Conservation (phyloP, 2,113 vertebrate species). For the Ictalurus furcatus region DNA sequence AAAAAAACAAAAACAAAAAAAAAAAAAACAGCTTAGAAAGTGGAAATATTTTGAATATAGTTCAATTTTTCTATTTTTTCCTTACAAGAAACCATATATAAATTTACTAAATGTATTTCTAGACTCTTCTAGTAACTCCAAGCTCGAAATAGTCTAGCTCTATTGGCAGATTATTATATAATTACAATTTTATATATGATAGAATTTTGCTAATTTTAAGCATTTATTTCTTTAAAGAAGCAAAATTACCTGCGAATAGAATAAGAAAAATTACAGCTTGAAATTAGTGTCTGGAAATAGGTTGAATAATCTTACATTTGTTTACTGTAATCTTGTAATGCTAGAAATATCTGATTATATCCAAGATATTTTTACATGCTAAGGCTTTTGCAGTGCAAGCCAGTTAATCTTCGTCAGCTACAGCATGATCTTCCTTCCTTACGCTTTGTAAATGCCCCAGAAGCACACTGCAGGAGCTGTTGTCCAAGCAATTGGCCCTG, state of each 20-base stretch:
- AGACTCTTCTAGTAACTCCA: not conserved
- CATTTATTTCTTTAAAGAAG: not conserved
- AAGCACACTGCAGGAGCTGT: not conserved
- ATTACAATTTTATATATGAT: too few species aligned
- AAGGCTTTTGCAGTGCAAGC: not conserved
- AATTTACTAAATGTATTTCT: not conserved
- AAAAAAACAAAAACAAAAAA: not conserved
- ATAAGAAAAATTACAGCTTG: not conserved
- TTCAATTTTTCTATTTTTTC: not conserved
- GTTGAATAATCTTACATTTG: not conserved
- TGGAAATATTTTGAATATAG: not conserved
- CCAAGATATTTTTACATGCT: too few species aligned
- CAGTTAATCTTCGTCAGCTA: not conserved
- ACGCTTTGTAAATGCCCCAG: not conserved
- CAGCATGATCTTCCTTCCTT: not conserved
- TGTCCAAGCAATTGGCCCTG: not conserved
- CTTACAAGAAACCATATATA: not conserved
- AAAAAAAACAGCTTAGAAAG: not conserved
- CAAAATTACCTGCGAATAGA: not conserved
- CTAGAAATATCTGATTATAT: not conserved
- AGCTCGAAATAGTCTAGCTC: not conserved
- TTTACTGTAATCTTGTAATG: not conserved
- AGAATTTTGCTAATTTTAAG: not conserved
- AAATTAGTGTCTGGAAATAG: not conserved
- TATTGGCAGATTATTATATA: not conserved